Percentiles rank a stretch among this genome's conserved stretches.
phyloP scores from a whole-genome alignment of 2,113 vertebrate genomes.

The Numida meleagris region DNA sequence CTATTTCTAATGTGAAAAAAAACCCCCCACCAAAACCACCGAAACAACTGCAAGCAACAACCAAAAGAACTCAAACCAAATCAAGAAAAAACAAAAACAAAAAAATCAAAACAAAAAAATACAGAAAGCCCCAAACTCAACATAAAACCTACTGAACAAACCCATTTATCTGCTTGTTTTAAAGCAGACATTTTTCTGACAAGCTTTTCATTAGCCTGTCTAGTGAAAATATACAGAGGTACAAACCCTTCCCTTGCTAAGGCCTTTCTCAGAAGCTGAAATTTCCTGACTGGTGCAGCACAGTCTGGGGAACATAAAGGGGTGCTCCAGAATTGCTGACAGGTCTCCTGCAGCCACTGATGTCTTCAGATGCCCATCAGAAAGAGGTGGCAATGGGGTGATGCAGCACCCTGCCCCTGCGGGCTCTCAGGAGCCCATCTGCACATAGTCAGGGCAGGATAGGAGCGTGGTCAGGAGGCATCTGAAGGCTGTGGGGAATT shows the following conservation, averaged over 20 bases:
- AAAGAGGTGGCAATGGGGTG: neutral
- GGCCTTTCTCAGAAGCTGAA: neutral
- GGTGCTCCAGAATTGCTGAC: neutral
- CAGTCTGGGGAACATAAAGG: neutral
- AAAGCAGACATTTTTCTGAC: neutral
- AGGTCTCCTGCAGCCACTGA: neutral
- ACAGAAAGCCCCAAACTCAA: neutral
- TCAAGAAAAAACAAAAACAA: neutral
- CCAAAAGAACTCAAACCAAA: neutral
- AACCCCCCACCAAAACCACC: neutral
- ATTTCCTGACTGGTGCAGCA: neutral
- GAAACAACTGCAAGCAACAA: neutral
- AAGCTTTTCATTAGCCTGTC: neutral
- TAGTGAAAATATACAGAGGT: neutral
- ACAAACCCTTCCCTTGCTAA: neutral
- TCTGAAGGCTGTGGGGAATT: neutral
- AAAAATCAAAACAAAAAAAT: neutral
- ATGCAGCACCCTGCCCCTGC: neutral
- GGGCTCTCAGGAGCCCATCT: neutral
- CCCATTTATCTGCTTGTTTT: neutral
- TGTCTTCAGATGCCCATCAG: neutral
- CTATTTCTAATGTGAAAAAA: neutral
- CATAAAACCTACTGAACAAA: neutral
- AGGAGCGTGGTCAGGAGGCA: rapidly evolving
- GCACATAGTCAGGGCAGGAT: neutral